Conservation (phyloP, 2,888 invertebrate genomes). For the Euplagia quadripunctaria region DNA sequence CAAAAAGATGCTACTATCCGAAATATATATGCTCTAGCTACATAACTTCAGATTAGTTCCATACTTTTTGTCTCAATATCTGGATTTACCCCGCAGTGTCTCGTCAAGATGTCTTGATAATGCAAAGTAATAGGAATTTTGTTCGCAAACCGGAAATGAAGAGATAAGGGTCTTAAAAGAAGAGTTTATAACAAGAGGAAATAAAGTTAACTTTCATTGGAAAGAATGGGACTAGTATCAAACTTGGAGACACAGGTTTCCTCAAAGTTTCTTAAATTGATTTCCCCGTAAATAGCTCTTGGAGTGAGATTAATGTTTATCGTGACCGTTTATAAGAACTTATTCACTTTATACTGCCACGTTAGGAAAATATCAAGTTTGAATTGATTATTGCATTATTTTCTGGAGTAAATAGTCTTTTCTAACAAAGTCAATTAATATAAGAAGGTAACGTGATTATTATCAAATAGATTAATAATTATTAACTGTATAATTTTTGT, state of each 20-base stretch:
- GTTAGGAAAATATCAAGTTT: slow-evolving; percentile 37
- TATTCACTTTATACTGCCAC: slow-evolving; percentile 33
- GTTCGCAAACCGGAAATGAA: slow-evolving; percentile 70
- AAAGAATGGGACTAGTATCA: slow-evolving; percentile 68
- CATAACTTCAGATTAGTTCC: slow-evolving; percentile 48
- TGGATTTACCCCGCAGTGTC: slow-evolving; percentile 58
- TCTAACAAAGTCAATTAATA: neutral
- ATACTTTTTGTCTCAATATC: slow-evolving; percentile 45
- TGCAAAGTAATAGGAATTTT: slow-evolving; percentile 78
- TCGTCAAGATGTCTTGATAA: slow-evolving; percentile 77
- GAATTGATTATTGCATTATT: neutral
- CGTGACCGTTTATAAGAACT: slow-evolving; percentile 44
- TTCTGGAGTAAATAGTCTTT: neutral
- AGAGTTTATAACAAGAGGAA: slow-evolving; percentile 75
- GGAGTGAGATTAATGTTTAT: slow-evolving; percentile 67
- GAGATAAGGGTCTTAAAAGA: slow-evolving; percentile 75
- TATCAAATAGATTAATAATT: too few species aligned
- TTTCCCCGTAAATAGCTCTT: slow-evolving; percentile 63
- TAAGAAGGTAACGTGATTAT: neutral
- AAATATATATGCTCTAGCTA: slow-evolving; percentile 31
- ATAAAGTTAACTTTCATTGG: slow-evolving; percentile 75
- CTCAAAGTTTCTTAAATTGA: slow-evolving; percentile 71
- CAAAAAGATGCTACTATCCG: neutral
- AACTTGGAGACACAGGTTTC: slow-evolving; percentile 62
- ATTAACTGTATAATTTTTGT: too few species aligned